Percentiles rank a stretch among this genome's conserved stretches.
phyloP scores from a whole-genome alignment of 2,888 invertebrate genomes.

The Brachyptera putata region DNA sequence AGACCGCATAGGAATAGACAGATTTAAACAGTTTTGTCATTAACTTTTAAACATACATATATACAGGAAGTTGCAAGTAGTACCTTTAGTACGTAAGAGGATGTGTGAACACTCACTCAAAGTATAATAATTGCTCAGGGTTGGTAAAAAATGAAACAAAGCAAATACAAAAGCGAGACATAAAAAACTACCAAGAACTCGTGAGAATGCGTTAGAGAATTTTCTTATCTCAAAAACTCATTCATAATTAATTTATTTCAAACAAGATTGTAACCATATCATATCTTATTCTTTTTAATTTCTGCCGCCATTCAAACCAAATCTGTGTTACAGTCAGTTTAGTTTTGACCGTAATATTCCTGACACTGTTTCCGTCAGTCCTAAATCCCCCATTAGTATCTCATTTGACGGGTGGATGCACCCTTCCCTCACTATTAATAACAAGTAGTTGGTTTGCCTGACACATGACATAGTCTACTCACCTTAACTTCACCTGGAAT shows the following conservation, averaged over 20 bases:
- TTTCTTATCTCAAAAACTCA: constrained; percentile 10
- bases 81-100: constrained; percentile 3
- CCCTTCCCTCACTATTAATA: constrained; percentile 28
- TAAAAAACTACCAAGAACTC: neutral
- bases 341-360: neutral
- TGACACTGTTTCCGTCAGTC: neutral
- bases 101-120: neutral
- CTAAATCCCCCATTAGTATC: constrained; percentile 16
- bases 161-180: neutral
- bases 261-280: constrained; percentile 4
- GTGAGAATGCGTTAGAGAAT: constrained; percentile 8
- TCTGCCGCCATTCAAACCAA: constrained; percentile 17
- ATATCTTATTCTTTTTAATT: constrained; percentile 1
- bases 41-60: no score
- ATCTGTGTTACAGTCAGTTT: constrained; percentile 15
- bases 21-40: constrained; percentile 2
- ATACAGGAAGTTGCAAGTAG: constrained; percentile 1
- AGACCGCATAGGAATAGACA: no score
- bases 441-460: constrained; percentile 12
- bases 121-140: constrained; percentile 13
- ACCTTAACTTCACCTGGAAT: neutral
- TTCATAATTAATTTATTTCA: constrained; percentile 10
- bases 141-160: neutral
- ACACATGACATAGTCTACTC: no score
- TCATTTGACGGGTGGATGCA: constrained; percentile 25